These are phyloP conservation scores for Pristionchus entomophagus DNA, from an alignment of 2,888 invertebrate species.

Conservation along the genomic window DNA sequence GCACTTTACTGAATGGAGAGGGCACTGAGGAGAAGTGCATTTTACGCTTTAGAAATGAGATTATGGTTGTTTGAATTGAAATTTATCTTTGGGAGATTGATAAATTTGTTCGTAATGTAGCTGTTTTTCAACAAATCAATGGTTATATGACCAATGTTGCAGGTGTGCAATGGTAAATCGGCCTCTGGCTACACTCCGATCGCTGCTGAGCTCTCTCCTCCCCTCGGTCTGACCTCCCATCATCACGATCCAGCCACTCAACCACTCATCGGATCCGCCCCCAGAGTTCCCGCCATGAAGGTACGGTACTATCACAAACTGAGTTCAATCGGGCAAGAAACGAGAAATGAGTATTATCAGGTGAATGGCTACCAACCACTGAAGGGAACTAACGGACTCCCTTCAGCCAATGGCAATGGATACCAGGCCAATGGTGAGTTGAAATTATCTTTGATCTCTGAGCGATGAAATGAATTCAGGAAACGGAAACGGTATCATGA, in stretches of 20 bases:
- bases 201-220: constrained; percentile 70
- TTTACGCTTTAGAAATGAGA: neutral
- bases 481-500: constrained; percentile 27
- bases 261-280: constrained; percentile 35
- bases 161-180: constrained; percentile 58
- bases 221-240: constrained; percentile 58
- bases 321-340: neutral
- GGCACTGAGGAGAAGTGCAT: neutral
- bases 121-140: too few species aligned
- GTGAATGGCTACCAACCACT: constrained; percentile 69
- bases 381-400: constrained; percentile 57
- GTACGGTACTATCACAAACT: neutral
- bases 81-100: too few species aligned
- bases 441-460: constrained; percentile 26
- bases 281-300: constrained; percentile 31
- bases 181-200: constrained; percentile 72
- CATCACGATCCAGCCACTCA: constrained; percentile 40
- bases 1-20: neutral
- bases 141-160: too few species aligned
- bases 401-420: constrained; percentile 56
- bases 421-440: constrained; percentile 50
- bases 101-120: too few species aligned
- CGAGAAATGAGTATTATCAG: constrained; percentile 49
- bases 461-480: neutral
- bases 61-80: too few species aligned